Base-by-base conservation (phyloP, 64 coral and sea anemone species). In the Astreopora myriophthalma region DNA sequence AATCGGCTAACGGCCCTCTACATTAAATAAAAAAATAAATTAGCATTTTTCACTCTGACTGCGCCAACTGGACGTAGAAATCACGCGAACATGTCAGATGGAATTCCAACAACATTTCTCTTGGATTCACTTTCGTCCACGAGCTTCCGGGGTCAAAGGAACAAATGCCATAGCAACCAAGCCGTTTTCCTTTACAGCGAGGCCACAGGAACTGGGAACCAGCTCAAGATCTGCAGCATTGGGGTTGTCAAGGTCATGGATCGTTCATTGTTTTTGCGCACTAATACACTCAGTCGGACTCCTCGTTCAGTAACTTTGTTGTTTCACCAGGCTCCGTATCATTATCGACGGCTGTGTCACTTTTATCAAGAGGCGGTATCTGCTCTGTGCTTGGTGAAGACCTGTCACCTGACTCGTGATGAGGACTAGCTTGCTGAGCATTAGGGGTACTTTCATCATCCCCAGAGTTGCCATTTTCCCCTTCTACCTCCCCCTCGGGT, bases 1-100 rank as follows among this genome's bases (percentile, higher is more conserved):
- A 73, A 34, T 65, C 57, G 31, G 79, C 14, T n/a, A 63, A 65
- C 79, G 79, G 57, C 79, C 79, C 34, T 64, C 57, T 64, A 83
- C 32, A 23, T 83, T 83, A 83, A 83, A 83, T 83, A 83, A 83
- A 80, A 83, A 83, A 83, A 78, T 83, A 83, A 83, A 83, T 83
- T 83, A 83, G 79, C 79, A 83, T 64, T 83, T 83, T 64, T 38
- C 79, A 65, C 79, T 64, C 58, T 38, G 49, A 83, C 79, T 83
- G 19, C 79, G 33, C 5, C 17, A 37, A 34, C 51, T 63, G 17
- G 34, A 36, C 8, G 29, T 25, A 34, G 33, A 17, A 35, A 64
- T 64, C 79, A 64, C 29, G 32, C 1, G 34, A 83, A 83, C 30
- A 25, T 25, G 76, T 80, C 76, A 49, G 19, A 48, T 35, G 14